phyloP scores from a whole-genome alignment of 1,140 invertebrate genomes.

The Brachionus rotundiformis region DNA sequence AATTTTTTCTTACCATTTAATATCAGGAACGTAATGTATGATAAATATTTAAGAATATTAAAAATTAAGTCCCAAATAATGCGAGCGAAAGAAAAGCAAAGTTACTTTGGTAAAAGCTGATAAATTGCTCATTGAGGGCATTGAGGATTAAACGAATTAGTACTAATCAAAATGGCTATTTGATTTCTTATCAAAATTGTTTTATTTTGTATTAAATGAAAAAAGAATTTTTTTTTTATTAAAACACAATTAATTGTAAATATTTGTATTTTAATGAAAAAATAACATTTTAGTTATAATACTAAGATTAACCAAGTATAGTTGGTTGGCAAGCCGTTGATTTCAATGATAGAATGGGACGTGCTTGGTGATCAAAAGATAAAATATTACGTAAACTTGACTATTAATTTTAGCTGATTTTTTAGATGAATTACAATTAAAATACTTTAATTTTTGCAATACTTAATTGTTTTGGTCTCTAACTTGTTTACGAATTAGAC shows the following conservation, averaged over 20 bases:
- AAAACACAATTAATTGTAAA: slow-evolving; percentile 33
- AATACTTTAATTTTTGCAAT: slow-evolving; percentile 25
- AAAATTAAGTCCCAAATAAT: not conserved
- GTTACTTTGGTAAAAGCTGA: slow-evolving; percentile 19
- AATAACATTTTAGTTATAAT: slow-evolving; percentile 40
- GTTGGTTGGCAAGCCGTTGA: not conserved
- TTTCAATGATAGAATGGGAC: not conserved
- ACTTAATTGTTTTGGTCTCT: slow-evolving; percentile 9
- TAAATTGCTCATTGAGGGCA: not conserved
- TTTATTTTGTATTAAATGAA: not conserved
- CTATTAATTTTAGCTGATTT: slow-evolving; percentile 24
- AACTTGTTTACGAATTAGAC: slow-evolving; percentile 30
- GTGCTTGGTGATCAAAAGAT: not conserved
- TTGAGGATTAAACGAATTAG: slow-evolving; percentile 27
- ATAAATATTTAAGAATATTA: not conserved
- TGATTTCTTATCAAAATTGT: slow-evolving; percentile 29
- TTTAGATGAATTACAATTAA: slow-evolving; percentile 45
- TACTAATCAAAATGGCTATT: not conserved
- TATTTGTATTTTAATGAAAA: slow-evolving; percentile 27
- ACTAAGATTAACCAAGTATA: slow-evolving; percentile 26
- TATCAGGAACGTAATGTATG: not conserved
- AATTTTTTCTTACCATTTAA: not conserved
- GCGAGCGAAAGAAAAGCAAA: not conserved
- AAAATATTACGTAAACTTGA: slow-evolving; percentile 14
- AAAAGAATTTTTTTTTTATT: not conserved